These are phyloP conservation scores for Leptinotarsa juncta DNA, from an alignment of 2,888 invertebrate genomes.

Conservation along the genomic window DNA sequence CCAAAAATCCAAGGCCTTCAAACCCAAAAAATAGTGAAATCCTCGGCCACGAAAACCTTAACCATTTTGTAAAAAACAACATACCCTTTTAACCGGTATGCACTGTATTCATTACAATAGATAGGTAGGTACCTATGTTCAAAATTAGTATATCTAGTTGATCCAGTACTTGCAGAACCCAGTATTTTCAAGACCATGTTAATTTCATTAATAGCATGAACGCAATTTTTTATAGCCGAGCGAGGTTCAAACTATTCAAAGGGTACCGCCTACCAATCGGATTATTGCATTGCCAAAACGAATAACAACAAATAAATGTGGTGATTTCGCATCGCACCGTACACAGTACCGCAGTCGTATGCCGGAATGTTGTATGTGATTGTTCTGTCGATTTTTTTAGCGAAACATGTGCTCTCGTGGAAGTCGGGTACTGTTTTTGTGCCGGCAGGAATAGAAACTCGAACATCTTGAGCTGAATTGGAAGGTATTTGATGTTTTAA, in stretches of 20 bases:
- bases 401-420: conserved; percentile 39
- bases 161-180: too few relatives aligned
- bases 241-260: background rate
- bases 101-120: too few relatives aligned
- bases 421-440: conserved; percentile 21
- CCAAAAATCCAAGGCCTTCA: too few relatives aligned
- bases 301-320: conserved; percentile 13
- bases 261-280: background rate
- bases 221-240: background rate
- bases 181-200: too few relatives aligned
- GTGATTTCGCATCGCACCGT: background rate
- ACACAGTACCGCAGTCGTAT: conserved; percentile 43
- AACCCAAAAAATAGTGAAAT: too few relatives aligned
- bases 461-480: background rate
- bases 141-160: too few relatives aligned
- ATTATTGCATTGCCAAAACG: conserved; percentile 11
- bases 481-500: background rate
- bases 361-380: conserved; percentile 43
- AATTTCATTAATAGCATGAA: background rate
- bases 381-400: conserved; percentile 46
- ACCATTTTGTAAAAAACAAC: too few relatives aligned
- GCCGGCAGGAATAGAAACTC: background rate
- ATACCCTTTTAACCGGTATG: too few relatives aligned
- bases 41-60: too few relatives aligned
- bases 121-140: too few relatives aligned